phyloP scores from a whole-genome alignment of 2,888 invertebrate genomes.

The Monopis laevigella region DNA sequence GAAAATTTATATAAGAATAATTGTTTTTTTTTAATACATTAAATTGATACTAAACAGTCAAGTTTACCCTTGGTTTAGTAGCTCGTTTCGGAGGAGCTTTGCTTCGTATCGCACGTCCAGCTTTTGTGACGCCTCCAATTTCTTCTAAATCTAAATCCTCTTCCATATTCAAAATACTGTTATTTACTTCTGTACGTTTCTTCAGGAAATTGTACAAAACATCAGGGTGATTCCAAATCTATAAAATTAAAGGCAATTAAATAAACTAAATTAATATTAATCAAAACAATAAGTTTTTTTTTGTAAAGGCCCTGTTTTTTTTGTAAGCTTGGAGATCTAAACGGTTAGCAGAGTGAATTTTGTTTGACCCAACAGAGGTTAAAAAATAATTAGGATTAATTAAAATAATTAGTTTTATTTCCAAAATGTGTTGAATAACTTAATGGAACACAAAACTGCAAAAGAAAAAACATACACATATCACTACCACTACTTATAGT shows the following conservation, averaged over 20 bases:
- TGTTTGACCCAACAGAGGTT: too few relatives aligned
- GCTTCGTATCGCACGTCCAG: conserved; percentile 38
- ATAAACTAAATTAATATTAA: too few relatives aligned
- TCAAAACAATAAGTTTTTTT: too few relatives aligned
- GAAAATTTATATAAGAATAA: background rate
- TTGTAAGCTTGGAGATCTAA: too few relatives aligned
- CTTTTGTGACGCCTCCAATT: conserved; percentile 65
- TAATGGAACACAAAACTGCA: too few relatives aligned
- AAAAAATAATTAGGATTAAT: too few relatives aligned
- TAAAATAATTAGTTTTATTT: too few relatives aligned
- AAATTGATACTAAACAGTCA: background rate
- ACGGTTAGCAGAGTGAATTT: too few relatives aligned
- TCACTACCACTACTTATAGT: too few relatives aligned
- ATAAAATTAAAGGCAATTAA: conserved; percentile 17
- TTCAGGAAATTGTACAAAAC: conserved; percentile 88
- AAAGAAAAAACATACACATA: too few relatives aligned
- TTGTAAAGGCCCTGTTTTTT: too few relatives aligned
- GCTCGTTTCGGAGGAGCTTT: conserved; percentile 29
- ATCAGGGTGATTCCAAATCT: conserved; percentile 96
- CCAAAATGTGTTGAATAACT: too few relatives aligned
- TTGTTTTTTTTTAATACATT: background rate
- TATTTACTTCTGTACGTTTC: conserved; percentile 81
- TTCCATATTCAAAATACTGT: conserved; percentile 71
- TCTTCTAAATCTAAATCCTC: conserved; percentile 86
- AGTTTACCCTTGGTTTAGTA: conserved; percentile 26